Conservation (phyloP, 2,888 invertebrate species). For the Masnerella sp. region DNA sequence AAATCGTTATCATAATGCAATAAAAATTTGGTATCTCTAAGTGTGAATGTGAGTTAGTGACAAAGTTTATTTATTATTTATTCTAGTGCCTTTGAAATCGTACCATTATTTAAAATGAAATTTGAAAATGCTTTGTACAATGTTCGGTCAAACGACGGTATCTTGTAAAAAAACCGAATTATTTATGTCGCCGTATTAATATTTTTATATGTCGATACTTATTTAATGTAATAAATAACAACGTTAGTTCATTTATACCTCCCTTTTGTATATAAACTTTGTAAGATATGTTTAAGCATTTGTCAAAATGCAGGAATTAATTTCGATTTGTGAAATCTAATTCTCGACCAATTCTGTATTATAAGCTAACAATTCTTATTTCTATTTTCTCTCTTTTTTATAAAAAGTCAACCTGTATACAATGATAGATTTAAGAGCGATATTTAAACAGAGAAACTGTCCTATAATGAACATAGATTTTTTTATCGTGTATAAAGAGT, state of each 20-base stretch:
- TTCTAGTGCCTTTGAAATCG: slow-evolving; percentile 70
- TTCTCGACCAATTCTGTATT: slow-evolving; percentile 69
- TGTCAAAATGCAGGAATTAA: slow-evolving; percentile 58
- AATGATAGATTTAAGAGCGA: slow-evolving; percentile 66
- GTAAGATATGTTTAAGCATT: slow-evolving; percentile 71
- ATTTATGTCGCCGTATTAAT: slow-evolving; percentile 74
- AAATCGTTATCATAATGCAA: no score
- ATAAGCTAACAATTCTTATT: slow-evolving; percentile 64
- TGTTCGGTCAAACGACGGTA: slow-evolving; percentile 68
- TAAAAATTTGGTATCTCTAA: slow-evolving; percentile 55
- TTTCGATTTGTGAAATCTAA: slow-evolving; percentile 63
- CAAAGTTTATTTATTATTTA: slow-evolving; percentile 77
- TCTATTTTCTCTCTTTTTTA: slow-evolving; percentile 62
- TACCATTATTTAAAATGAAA: slow-evolving; percentile 70
- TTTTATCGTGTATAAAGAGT: slow-evolving; percentile 69
- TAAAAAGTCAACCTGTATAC: slow-evolving; percentile 73
- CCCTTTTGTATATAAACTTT: slow-evolving; percentile 72
- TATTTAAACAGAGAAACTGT: slow-evolving; percentile 68
- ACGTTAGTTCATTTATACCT: slow-evolving; percentile 69
- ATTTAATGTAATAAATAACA: slow-evolving; percentile 72
- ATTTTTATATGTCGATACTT: slow-evolving; percentile 72
- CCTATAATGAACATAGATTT: slow-evolving; percentile 67
- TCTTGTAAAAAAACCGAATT: slow-evolving; percentile 75
- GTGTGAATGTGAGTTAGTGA: slow-evolving; percentile 68
- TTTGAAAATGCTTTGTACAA: slow-evolving; percentile 70